Evolutionary conservation across 2,113 vertebrate genomes (phyloP).

Genomic region (Sebastes fasciatus): DNA sequence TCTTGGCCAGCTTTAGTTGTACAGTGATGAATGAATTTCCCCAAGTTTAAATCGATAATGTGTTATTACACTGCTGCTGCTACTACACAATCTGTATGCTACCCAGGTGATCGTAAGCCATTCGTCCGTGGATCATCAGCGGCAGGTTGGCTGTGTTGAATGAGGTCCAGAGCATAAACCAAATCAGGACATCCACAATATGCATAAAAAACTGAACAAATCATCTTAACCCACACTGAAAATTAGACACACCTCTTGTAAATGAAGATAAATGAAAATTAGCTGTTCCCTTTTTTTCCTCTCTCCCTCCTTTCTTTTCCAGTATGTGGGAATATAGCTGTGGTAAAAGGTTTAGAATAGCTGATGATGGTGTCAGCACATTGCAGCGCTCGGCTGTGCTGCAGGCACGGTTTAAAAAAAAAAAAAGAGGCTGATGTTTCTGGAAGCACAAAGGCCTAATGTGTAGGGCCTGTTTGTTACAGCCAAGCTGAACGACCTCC

Average conservation of each 20-base stretch:
- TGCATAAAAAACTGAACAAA: background rate
- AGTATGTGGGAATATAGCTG: slow-evolving; percentile 54
- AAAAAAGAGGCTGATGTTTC: slow-evolving; percentile 70
- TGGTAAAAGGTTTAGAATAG: slow-evolving; percentile 73
- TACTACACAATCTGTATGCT: slow-evolving; percentile 65
- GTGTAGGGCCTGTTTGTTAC: slow-evolving; percentile 63
- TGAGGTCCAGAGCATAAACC: slow-evolving; percentile 22
- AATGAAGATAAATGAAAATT: slow-evolving; percentile 45
- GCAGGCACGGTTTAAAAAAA: slow-evolving; percentile 73
- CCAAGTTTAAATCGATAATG: slow-evolving; percentile 67
- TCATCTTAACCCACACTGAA: background rate
- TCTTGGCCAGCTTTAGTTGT: slow-evolving; percentile 27
- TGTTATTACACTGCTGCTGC: slow-evolving; percentile 64
- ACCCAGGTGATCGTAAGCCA: slow-evolving; percentile 52
- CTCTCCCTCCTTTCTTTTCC: slow-evolving; percentile 20
- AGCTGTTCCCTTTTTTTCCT: background rate
- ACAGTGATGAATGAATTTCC: slow-evolving; percentile 61
- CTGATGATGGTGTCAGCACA: slow-evolving; percentile 80
- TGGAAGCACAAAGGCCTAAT: slow-evolving; percentile 78
- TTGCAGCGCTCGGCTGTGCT: slow-evolving; percentile 74
- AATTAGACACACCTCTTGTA: slow-evolving; percentile 8
- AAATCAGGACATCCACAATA: background rate
- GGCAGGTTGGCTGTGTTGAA: slow-evolving; percentile 37
- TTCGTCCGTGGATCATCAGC: slow-evolving; percentile 56
- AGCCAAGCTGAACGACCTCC: slow-evolving; percentile 57